Evolutionary conservation across 2,888 invertebrate species (phyloP).

Genomic region (Cheilosia scutellata): DNA sequence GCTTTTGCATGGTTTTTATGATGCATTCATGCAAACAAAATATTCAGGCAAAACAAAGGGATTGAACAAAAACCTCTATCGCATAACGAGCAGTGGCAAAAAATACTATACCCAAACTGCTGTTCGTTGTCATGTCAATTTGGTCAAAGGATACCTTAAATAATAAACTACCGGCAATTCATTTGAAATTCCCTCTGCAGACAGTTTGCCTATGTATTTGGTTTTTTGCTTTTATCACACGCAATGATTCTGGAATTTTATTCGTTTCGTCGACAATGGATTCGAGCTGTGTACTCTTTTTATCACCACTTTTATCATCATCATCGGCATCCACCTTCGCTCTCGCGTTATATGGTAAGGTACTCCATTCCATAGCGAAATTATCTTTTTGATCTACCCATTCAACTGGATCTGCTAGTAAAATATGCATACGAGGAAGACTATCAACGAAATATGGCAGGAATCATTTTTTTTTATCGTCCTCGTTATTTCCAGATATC

Average conservation of each 20-base stretch:
- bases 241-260: slow-evolving; percentile 32
- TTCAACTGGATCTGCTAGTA: slow-evolving; percentile 17
- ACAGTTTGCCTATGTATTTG: slow-evolving; percentile 1
- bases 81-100: background rate
- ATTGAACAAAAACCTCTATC: background rate
- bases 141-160: slow-evolving; percentile 26
- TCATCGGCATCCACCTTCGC: slow-evolving; percentile 6
- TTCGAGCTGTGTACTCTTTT: slow-evolving; percentile 22
- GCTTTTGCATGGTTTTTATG: too few species aligned
- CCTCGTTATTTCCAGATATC: slow-evolving; percentile 41
- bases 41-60: too few species aligned
- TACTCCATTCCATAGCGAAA: background rate
- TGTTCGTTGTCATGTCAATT: background rate
- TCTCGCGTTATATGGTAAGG: background rate
- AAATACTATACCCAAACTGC: background rate
- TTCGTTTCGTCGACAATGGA: slow-evolving; percentile 24
- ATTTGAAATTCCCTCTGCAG: slow-evolving; percentile 13
- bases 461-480: slow-evolving; percentile 1
- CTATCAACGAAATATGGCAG: slow-evolving; percentile 30
- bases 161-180: slow-evolving; percentile 40
- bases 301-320: slow-evolving; percentile 24
- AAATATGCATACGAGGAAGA: slow-evolving; percentile 37
- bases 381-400: slow-evolving; percentile 1
- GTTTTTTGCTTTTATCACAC: background rate
- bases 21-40: too few species aligned